Evolutionary conservation across 2,888 invertebrate species (phyloP).

Genomic region (Drosophila anomalata): DNA sequence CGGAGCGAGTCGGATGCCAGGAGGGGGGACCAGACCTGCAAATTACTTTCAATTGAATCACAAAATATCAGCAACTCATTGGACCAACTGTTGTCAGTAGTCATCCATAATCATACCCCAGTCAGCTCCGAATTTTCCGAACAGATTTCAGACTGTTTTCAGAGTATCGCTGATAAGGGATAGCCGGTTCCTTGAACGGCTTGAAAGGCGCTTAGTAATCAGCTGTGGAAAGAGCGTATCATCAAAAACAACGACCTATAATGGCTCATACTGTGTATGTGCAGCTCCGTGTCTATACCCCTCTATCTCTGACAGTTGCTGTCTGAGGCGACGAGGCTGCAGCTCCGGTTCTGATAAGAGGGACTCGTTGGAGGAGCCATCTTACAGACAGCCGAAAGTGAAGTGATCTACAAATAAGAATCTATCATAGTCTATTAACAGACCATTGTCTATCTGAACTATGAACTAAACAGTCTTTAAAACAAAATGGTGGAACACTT

Average conservation of each 20-base stretch:
- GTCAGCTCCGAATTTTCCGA: conserved; percentile 10
- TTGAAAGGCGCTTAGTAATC: conserved; percentile 41
- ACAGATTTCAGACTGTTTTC: conserved; percentile 12
- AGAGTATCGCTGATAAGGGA: conserved; percentile 14
- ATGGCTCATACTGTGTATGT: conserved; percentile 21
- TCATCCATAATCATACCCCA: conserved; percentile 6
- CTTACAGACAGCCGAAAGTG: conserved; percentile 56
- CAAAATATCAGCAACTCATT: conserved; percentile 44
- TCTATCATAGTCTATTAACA: background rate
- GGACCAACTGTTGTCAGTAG: conserved; percentile 4
- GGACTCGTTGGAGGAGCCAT: conserved; percentile 36
- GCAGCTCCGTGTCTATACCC: background rate
- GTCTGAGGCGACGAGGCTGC: conserved; percentile 30
- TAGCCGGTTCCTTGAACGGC: conserved; percentile 35
- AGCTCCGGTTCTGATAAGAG: conserved; percentile 47
- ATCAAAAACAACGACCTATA: conserved; percentile 63
- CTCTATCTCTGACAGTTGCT: conserved; percentile 5
- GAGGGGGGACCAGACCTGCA: conserved; percentile 18
- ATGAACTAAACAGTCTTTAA: no score
- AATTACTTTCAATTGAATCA: conserved; percentile 68
- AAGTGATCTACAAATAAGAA: conserved; percentile 62
- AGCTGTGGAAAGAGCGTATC: conserved; percentile 34
- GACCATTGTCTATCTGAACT: background rate
- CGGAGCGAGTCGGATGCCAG: conserved; percentile 53
- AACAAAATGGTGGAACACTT: no score